A percentile compares a stretch with the other conserved stretches of the same genome.
phyloP scores from a whole-genome alignment of 2,888 invertebrate genomes.

The Lymantria dispar region DNA sequence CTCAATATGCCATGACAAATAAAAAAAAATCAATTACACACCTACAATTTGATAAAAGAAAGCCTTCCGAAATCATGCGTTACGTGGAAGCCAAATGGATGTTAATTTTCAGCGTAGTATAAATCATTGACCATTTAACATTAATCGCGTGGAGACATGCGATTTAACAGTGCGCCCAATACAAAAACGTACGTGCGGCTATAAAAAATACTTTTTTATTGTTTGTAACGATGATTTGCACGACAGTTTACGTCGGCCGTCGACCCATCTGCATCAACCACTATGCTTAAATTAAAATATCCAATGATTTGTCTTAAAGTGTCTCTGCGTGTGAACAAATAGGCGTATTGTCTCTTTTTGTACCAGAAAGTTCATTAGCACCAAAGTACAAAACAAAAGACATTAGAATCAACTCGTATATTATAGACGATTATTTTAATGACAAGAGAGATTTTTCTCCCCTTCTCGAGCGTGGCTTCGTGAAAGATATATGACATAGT shows the following conservation, averaged over 20 bases:
- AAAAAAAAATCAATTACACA: constrained; percentile 11
- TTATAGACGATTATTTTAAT: constrained; percentile 7
- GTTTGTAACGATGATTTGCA: constrained; percentile 50
- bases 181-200: constrained; percentile 38
- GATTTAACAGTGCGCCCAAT: constrained; percentile 46
- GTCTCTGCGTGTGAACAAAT: constrained; percentile 31
- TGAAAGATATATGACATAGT: constrained; percentile 14
- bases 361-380: constrained; percentile 31
- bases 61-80: constrained; percentile 26
- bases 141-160: constrained; percentile 50
- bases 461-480: not conserved
- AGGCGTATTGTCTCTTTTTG: constrained; percentile 27
- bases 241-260: constrained; percentile 47
- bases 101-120: constrained; percentile 35
- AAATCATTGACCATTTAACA: constrained; percentile 47
- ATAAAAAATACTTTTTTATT: constrained; percentile 42
- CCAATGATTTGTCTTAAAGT: constrained; percentile 52
- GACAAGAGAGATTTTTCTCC: too few species aligned
- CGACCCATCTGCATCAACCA: constrained; percentile 56
- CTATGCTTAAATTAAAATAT: constrained; percentile 66
- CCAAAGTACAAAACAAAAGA: constrained; percentile 12
- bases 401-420: constrained; percentile 16
- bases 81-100: constrained; percentile 31
- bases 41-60: constrained; percentile 11
- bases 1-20: not conserved